phyloP scores from a whole-genome alignment of 1,140 invertebrate genomes.

The Oedothorax gibbosus region DNA sequence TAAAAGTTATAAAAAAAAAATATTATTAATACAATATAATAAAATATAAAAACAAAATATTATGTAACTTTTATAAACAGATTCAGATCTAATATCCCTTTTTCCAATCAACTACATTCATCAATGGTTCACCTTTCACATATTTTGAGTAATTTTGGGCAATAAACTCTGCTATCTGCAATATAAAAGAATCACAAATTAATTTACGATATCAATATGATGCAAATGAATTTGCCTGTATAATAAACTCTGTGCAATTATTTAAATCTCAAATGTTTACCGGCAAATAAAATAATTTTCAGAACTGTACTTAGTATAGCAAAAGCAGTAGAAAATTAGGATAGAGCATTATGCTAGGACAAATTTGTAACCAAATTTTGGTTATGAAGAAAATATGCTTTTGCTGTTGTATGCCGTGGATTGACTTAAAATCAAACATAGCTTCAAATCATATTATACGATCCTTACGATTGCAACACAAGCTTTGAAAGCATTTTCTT shows the following conservation, averaged over 20 bases:
- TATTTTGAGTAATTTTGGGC: conserved; percentile 33
- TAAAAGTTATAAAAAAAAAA: no score
- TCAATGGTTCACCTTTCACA: not conserved
- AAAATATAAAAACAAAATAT: no score
- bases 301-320: not conserved
- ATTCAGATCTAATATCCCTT: conserved; percentile 36
- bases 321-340: not conserved
- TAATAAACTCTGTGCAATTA: not conserved
- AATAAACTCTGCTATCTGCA: conserved; percentile 49
- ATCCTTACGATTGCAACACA: no score
- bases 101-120: conserved; percentile 37
- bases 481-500: no score
- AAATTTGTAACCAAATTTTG: no score
- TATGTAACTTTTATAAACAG: no score
- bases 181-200: not conserved
- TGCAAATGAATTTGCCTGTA: not conserved
- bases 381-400: no score
- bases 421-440: no score
- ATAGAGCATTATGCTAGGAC: not conserved
- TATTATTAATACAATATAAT: no score
- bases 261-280: not conserved
- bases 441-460: no score
- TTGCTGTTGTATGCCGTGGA: no score
- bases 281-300: not conserved
- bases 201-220: not conserved